Conservation (phyloP, 2,113 vertebrate genomes). For the Misgurnus anguillicaudatus region DNA sequence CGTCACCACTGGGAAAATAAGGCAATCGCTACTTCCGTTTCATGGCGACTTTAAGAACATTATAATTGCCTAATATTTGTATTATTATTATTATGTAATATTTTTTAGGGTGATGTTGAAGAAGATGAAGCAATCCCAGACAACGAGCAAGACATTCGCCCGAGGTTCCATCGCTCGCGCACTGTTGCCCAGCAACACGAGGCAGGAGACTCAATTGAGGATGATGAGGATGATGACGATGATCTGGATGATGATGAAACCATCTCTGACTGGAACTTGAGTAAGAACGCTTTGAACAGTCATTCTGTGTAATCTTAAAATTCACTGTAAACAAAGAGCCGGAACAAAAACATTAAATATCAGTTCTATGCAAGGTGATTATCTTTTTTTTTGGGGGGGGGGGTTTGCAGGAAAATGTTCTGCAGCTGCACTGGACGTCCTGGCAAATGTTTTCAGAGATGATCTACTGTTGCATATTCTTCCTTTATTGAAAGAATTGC, state of each 20-base stretch:
- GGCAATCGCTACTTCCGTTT: too few species aligned
- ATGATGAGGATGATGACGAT: constrained; percentile 86
- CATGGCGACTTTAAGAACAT: background rate
- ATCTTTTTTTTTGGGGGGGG: background rate
- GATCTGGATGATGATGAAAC: constrained; percentile 94
- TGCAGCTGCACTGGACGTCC: constrained; percentile 90
- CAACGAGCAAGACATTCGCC: constrained; percentile 94
- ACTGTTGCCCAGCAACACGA: constrained; percentile 95
- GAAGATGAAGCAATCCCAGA: constrained; percentile 95
- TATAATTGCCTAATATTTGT: background rate
- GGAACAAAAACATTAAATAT: too few species aligned
- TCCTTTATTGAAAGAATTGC: constrained; percentile 92
- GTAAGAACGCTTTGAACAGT: constrained; percentile 71
- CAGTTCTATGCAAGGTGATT: background rate
- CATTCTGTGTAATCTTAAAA: too few species aligned
- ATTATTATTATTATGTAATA: too few species aligned
- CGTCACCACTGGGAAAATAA: too few species aligned
- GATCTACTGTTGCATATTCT: constrained; percentile 91
- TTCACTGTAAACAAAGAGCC: too few species aligned
- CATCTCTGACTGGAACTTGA: constrained; percentile 97
- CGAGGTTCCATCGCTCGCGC: constrained; percentile 93
- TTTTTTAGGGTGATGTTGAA: constrained; percentile 88
- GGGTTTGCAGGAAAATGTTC: constrained; percentile 88
- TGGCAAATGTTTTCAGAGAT: constrained; percentile 95
- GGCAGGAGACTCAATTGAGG: constrained; percentile 88